Conservation (phyloP, 2,888 invertebrate species). For the Mermis nigrescens region DNA sequence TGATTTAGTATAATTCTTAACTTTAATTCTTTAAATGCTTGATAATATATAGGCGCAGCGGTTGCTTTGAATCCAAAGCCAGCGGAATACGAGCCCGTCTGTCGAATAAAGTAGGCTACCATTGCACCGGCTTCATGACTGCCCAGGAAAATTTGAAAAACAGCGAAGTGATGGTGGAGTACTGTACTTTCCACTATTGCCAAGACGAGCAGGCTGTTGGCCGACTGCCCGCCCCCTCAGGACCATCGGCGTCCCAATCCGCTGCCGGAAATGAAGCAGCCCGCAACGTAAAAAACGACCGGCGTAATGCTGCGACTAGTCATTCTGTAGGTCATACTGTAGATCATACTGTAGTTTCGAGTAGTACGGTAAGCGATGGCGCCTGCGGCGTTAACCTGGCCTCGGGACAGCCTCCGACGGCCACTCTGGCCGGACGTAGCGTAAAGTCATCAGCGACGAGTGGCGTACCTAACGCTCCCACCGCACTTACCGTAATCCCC, state of each 20-base stretch:
- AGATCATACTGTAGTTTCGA: background rate
- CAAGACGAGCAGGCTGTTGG: background rate
- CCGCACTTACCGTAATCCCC: background rate
- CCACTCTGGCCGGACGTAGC: too few species aligned
- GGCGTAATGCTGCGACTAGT: background rate
- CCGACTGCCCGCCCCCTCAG: background rate
- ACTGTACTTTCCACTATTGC: background rate
- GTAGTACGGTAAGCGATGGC: too few species aligned
- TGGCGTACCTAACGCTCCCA: background rate
- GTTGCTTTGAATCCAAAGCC: background rate
- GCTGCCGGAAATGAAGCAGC: background rate
- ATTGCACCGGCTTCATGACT: background rate
- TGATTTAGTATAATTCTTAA: too few species aligned
- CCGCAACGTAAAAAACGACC: background rate
- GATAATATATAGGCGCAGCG: background rate
- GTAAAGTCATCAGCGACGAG: too few species aligned
- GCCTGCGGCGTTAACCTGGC: too few species aligned
- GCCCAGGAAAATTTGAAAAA: background rate
- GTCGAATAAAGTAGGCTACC: background rate
- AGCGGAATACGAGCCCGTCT: background rate
- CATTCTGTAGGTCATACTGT: background rate
- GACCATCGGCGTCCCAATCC: too few species aligned
- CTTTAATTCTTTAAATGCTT: too few species aligned
- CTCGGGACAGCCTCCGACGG: too few species aligned
- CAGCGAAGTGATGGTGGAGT: background rate